phyloP scores from a whole-genome alignment of 2,797 vertebrate genomes.

The Microtus agrestis region DNA sequence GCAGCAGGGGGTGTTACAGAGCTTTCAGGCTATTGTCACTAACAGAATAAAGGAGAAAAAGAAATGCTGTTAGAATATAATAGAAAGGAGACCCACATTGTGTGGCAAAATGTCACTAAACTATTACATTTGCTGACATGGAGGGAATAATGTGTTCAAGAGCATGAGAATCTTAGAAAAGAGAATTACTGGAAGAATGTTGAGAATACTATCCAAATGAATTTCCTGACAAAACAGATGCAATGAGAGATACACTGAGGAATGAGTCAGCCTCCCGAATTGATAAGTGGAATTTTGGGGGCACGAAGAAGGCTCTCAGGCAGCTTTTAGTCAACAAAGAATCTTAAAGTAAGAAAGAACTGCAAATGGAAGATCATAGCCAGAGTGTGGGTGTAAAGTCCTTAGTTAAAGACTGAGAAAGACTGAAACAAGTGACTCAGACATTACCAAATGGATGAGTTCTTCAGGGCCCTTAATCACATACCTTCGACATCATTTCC shows the following conservation, averaged over 20 bases:
- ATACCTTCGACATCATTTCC: not conserved
- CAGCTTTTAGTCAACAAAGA: not conserved
- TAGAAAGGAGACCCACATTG: not conserved
- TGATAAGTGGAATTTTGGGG: not conserved
- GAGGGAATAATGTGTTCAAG: not conserved
- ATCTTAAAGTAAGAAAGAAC: not conserved
- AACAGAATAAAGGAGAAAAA: not conserved
- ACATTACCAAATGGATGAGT: not conserved
- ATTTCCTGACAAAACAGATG: not conserved
- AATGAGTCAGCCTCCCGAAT: not conserved
- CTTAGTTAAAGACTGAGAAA: not conserved
- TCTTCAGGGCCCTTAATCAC: not conserved
- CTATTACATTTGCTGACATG: not conserved
- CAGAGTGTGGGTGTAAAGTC: not conserved
- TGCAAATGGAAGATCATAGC: not conserved
- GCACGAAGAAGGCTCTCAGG: not conserved
- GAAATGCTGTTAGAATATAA: not conserved
- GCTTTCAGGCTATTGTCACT: not conserved
- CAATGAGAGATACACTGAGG: not conserved
- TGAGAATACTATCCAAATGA: not conserved
- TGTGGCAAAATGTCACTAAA: slow-evolving; percentile 7
- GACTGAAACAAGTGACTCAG: not conserved
- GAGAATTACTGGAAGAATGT: not conserved
- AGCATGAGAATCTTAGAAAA: not conserved
- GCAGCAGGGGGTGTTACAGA: not conserved